Evolutionary conservation across 2,113 vertebrate genomes (phyloP).

Genomic region (Malurus melanocephalus): DNA sequence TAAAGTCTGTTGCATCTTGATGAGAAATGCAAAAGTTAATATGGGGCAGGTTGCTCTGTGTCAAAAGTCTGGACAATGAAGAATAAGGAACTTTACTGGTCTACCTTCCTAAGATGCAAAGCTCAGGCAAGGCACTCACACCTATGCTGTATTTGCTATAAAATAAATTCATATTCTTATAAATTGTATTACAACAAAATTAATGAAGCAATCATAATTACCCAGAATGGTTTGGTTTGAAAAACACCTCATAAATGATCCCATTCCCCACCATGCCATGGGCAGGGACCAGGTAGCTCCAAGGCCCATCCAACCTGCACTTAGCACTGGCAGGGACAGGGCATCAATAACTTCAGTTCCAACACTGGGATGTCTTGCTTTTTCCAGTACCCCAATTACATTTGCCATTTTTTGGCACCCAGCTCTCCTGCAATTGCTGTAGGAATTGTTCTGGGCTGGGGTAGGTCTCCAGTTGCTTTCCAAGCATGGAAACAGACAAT

Average conservation of each 20-base stretch:
- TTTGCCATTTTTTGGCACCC: background rate
- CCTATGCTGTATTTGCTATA: background rate
- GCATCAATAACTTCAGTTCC: background rate
- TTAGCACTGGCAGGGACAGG: background rate
- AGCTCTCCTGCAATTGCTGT: background rate
- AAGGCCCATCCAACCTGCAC: background rate
- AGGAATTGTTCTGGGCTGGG: background rate
- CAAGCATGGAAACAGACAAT: slow-evolving; percentile 28
- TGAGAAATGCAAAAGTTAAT: slow-evolving; percentile 64
- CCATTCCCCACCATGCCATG: background rate
- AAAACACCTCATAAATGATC: background rate
- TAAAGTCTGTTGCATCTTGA: slow-evolving; percentile 77
- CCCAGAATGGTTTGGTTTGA: background rate
- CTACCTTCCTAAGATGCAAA: background rate
- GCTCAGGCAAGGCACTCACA: background rate
- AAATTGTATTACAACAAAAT: background rate
- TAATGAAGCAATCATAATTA: background rate
- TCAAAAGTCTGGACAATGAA: slow-evolving; percentile 10
- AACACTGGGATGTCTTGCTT: background rate
- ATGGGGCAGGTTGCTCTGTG: slow-evolving; percentile 14
- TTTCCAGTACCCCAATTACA: background rate
- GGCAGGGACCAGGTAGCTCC: background rate
- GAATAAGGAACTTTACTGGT: background rate
- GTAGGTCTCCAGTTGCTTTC: slow-evolving; percentile 3
- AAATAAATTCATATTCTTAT: background rate